Conservation (phyloP, 2,888 invertebrate species). For the Drosophila nr. perissopoda region DNA sequence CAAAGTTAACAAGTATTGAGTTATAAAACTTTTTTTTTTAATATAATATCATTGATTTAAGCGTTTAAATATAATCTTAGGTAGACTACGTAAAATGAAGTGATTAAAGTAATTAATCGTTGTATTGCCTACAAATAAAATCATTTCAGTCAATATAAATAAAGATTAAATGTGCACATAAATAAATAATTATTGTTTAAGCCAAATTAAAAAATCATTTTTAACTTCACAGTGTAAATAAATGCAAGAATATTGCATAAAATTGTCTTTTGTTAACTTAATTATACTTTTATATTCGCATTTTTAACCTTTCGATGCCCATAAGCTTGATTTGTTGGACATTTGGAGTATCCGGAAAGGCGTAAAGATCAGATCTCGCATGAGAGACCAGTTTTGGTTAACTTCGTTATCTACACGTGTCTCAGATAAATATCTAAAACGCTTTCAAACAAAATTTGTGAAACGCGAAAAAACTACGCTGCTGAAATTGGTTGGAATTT, state of each 20-base stretch:
- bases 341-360: background rate
- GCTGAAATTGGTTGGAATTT: background rate
- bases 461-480: background rate
- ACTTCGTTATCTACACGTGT: slow-evolving; percentile 13
- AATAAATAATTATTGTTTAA: background rate
- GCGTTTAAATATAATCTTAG: background rate
- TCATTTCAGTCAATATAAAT: background rate
- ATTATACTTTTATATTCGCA: slow-evolving; percentile 25
- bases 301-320: background rate
- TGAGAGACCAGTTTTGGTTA: background rate
- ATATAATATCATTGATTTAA: background rate
- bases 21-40: slow-evolving; percentile 9
- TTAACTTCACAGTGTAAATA: background rate
- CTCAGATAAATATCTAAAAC: background rate
- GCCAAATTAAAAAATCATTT: background rate
- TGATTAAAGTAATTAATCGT: background rate
- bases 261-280: slow-evolving; percentile 13
- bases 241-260: slow-evolving; percentile 19
- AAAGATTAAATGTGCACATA: background rate
- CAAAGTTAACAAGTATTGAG: background rate
- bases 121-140: background rate
- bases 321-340: slow-evolving; percentile 2
- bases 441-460: background rate
- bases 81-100: background rate
- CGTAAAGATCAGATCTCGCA: background rate